These are phyloP conservation scores for Perizoma flavofasciatum DNA, from an alignment of 2,888 invertebrate species.

Conservation along the genomic window DNA sequence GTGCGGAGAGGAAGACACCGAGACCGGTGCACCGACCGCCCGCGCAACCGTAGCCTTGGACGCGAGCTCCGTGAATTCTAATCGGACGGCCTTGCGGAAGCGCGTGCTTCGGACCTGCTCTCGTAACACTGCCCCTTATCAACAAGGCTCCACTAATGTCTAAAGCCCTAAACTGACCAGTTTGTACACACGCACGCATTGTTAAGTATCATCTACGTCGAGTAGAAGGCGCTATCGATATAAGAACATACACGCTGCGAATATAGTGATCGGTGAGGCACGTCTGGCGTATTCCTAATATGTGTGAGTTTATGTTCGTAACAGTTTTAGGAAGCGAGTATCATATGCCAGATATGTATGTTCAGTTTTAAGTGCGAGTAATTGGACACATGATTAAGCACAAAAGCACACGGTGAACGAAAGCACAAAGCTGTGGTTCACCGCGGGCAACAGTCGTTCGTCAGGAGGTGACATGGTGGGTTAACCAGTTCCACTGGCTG, in stretches of 20 bases:
- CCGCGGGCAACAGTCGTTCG: slow-evolving; percentile 43
- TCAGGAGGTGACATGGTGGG: slow-evolving; percentile 58
- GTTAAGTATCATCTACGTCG: neutral
- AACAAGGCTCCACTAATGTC: slow-evolving; percentile 49
- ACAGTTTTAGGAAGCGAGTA: slow-evolving; percentile 17
- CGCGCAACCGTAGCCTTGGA: slow-evolving; percentile 76
- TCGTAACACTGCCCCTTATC: slow-evolving; percentile 73
- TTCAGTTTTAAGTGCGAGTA: slow-evolving; percentile 44
- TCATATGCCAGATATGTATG: slow-evolving; percentile 30
- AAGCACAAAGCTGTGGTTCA: slow-evolving; percentile 51
- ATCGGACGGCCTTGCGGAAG: slow-evolving; percentile 82
- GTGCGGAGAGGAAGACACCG: slow-evolving; percentile 71
- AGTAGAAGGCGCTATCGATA: slow-evolving; percentile 6
- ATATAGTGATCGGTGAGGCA: slow-evolving; percentile 3
- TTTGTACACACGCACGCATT: slow-evolving; percentile 30
- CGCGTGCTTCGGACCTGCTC: slow-evolving; percentile 71
- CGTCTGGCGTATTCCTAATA: slow-evolving; percentile 4
- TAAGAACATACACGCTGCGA: slow-evolving; percentile 1
- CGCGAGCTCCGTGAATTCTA: slow-evolving; percentile 82
- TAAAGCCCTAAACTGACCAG: slow-evolving; percentile 39
- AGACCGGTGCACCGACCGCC: slow-evolving; percentile 78
- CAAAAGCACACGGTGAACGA: no score
- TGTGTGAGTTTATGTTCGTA: slow-evolving; percentile 3
- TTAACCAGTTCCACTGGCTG: slow-evolving; percentile 64
- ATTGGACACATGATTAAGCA: slow-evolving; percentile 56